Evolutionary conservation across 2,797 vertebrate species (phyloP), one percentile per base, ranked within the genome.

Genomic region (Rachycentron canadum): DNA sequence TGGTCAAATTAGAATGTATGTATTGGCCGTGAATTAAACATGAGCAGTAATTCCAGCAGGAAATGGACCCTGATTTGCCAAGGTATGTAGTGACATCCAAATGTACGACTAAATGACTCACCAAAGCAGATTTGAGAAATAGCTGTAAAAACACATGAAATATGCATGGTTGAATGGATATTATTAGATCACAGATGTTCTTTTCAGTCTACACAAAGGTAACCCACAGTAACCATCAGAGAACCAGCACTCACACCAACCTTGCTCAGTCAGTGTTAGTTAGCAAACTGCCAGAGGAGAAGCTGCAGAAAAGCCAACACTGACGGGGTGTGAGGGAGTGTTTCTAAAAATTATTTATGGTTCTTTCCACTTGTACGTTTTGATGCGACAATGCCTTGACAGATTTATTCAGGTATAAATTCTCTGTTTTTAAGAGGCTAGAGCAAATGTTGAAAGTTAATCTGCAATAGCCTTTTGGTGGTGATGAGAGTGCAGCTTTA

Each of bases 141-240:
- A 84, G 91, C 89, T 91, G 88, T 86, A 83, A 94, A 94, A 93
- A 94, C 93, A 93, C 90, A 94, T 94, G 73, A 93, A 94, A 94
- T 93, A 95, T 95, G 91, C 88, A 94, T 94, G 87, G 56, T 50
- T 69, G 62, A 62, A 19, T 47, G 82, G 87, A 85, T 93, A 94
- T 93, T 92, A 93, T 93, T 94, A 93, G 93, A 90, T 87, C 87
- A 86, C 86, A 92, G 89, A 92, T 91, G 91, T 90, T 93, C 90
- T 88, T 70, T 89, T 92, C 91, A 83, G 88, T 82, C 89, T 73
- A 91, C 86, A 86, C 86, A 92, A 91, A 88, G 90, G 89, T 91
- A 91, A 92, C 86, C 66, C 61, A 65, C 82, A 53, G 72, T 88
- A 87, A 90, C 83, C 78, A 83, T 52, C 16, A 34, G 59, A 89